phyloP scores from a whole-genome alignment of 2,113 vertebrate genomes.

The Petaurus breviceps region DNA sequence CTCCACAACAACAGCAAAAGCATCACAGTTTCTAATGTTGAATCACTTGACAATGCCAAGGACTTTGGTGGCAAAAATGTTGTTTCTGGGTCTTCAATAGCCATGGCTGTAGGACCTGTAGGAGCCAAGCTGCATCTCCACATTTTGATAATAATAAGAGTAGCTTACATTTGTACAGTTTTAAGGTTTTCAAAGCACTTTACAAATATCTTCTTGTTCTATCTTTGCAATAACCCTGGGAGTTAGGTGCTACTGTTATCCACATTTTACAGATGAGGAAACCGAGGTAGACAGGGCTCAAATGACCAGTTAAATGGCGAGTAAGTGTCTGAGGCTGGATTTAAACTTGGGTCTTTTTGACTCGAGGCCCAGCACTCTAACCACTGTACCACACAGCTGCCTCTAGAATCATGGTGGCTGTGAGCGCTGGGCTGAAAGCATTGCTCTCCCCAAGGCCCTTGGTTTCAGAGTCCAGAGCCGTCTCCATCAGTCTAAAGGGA shows the following conservation, averaged over 20 bases:
- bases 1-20: no score
- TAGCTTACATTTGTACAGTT: not conserved
- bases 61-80: no score
- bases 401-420: not conserved
- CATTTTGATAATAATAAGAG: not conserved
- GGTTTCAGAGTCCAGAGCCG: no score
- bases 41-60: no score
- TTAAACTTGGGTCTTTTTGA: not conserved
- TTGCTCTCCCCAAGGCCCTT: no score
- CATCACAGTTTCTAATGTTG: no score
- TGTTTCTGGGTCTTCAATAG: no score
- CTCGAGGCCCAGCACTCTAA: not conserved
- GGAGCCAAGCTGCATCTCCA: no score
- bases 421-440: no score
- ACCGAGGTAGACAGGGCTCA: not conserved
- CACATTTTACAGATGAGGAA: not conserved
- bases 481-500: no score
- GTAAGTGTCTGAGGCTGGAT: not conserved
- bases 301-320: not conserved
- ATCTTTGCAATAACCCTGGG: rapidly evolving
- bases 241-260: not conserved
- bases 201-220: rapidly evolving
- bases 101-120: no score
- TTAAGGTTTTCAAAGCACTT: rapidly evolving
- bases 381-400: not conserved